A percentile compares a stretch with the other conserved stretches of the same genome.
Conservation (phyloP, 2,797 vertebrate species). For the Acanthornis magna region DNA sequence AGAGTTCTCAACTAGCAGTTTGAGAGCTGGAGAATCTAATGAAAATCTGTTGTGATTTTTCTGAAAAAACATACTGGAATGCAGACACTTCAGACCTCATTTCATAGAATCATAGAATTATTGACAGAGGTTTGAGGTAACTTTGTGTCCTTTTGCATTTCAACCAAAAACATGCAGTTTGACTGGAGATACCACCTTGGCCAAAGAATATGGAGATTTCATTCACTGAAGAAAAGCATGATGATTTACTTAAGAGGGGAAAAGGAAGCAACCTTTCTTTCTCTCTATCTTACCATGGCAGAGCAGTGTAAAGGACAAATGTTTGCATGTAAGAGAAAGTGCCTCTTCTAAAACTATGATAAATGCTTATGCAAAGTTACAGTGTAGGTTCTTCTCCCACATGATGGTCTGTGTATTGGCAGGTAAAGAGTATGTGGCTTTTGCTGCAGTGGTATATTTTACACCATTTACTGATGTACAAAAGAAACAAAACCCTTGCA, state of each 20-base stretch:
- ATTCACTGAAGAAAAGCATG: background rate
- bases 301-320: background rate
- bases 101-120: background rate
- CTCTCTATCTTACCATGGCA: background rate
- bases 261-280: background rate
- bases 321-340: background rate
- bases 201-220: conserved; percentile 2
- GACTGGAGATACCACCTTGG: background rate
- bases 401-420: background rate
- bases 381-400: background rate
- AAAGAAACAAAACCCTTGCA: background rate
- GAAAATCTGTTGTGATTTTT: background rate
- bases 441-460: background rate
- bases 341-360: background rate
- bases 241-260: background rate
- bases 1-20: background rate
- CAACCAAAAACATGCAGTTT: background rate
- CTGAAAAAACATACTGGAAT: background rate
- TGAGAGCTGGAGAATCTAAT: background rate
- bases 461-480: background rate
- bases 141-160: background rate
- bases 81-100: background rate
- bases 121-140: background rate
- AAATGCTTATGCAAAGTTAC: background rate
- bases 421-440: background rate